These are phyloP conservation scores for Labeo calbasu DNA, from an alignment of 2,797 vertebrate genomes.

Conservation along the genomic window DNA sequence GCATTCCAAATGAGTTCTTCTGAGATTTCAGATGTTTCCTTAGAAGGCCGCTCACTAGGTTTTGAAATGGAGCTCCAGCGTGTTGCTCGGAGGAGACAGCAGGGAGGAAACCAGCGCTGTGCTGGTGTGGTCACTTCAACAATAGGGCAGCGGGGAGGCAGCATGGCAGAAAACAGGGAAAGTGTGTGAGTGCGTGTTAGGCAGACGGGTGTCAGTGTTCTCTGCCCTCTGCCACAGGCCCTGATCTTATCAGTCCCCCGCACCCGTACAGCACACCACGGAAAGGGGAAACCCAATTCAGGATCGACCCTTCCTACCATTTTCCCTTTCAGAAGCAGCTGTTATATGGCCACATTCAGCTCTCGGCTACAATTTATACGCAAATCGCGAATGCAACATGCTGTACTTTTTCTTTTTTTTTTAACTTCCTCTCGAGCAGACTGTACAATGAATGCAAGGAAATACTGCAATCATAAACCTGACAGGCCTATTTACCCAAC, in stretches of 20 bases:
- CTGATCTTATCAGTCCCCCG: slow-evolving; percentile 84
- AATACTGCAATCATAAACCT: slow-evolving; percentile 31
- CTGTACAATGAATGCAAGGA: slow-evolving; percentile 48
- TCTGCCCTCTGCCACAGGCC: slow-evolving; percentile 67
- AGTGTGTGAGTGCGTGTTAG: slow-evolving; percentile 62
- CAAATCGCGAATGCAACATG: slow-evolving; percentile 26
- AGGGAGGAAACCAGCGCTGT: not conserved
- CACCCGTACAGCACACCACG: slow-evolving; percentile 71
- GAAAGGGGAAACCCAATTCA: slow-evolving; percentile 81
- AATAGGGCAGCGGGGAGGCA: slow-evolving; percentile 50
- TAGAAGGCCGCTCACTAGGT: not conserved
- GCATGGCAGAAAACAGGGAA: slow-evolving; percentile 30
- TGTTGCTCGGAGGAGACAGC: not conserved
- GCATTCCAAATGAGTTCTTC: not conserved
- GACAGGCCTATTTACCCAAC: slow-evolving; percentile 12
- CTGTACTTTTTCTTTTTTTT: not conserved
- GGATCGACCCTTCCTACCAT: slow-evolving; percentile 95
- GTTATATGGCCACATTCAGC: slow-evolving; percentile 63
- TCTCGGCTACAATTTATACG: slow-evolving; percentile 40
- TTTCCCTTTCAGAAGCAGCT: slow-evolving; percentile 79
- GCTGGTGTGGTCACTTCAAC: slow-evolving; percentile 39
- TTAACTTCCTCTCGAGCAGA: slow-evolving; percentile 26
- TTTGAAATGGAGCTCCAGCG: not conserved
- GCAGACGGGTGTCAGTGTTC: slow-evolving; percentile 56
- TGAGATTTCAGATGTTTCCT: not conserved